A percentile compares a stretch with the other conserved stretches of the same genome.
These are phyloP conservation scores for Axea sp. DNA, from an alignment of 2,888 invertebrate genomes.

Conservation along the genomic window DNA sequence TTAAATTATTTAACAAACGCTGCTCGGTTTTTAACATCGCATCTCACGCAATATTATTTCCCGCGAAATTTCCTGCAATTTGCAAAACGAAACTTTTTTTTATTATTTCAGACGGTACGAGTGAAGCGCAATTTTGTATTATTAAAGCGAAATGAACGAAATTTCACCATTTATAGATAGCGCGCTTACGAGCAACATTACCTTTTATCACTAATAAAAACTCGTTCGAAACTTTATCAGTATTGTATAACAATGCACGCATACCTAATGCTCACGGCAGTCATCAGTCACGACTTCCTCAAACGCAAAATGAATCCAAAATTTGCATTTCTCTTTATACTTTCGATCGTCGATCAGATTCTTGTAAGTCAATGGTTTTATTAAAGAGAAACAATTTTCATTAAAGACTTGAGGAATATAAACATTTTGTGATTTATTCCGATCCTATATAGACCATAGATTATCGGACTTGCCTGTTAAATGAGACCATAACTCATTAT, in stretches of 20 bases:
- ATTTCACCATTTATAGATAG: background rate
- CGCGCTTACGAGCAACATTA: background rate
- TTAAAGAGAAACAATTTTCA: background rate
- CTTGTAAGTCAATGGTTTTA: slow-evolving; percentile 20
- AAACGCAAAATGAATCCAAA: slow-evolving; percentile 17
- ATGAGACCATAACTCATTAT: slow-evolving; percentile 58
- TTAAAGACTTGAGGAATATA: background rate
- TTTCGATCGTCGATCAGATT: slow-evolving; percentile 3
- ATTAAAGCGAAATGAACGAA: background rate
- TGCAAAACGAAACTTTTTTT: too few species aligned
- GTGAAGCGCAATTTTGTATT: too few species aligned
- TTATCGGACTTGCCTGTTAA: slow-evolving; percentile 51
- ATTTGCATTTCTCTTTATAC: slow-evolving; percentile 2
- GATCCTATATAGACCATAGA: slow-evolving; percentile 39
- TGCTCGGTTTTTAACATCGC: too few species aligned
- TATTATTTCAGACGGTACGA: too few species aligned
- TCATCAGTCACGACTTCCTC: slow-evolving; percentile 6
- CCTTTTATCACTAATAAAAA: slow-evolving; percentile 18
- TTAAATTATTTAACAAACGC: too few species aligned
- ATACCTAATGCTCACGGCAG: slow-evolving; percentile 5
- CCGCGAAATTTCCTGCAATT: too few species aligned
- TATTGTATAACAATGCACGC: slow-evolving; percentile 24
- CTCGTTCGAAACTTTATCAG: slow-evolving; percentile 15
- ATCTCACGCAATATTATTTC: too few species aligned
- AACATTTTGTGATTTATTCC: slow-evolving; percentile 4